These are phyloP conservation scores for Oncorhynchus mykiss DNA, from an alignment of 2,113 vertebrate genomes.

Conservation along the genomic window DNA sequence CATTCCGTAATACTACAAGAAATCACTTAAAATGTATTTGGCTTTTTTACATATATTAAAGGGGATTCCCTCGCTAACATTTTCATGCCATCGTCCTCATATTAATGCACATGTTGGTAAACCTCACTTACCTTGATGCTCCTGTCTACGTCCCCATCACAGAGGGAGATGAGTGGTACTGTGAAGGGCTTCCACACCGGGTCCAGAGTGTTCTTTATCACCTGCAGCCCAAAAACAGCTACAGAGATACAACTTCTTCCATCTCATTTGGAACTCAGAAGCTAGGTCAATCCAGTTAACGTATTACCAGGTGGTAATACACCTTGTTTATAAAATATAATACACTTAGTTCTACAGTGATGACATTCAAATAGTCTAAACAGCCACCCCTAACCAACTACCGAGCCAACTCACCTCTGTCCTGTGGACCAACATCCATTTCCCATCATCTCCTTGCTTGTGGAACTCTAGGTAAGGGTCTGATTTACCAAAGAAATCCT, in stretches of 20 bases:
- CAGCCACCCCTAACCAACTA: neutral
- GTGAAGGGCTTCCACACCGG: constrained; percentile 94
- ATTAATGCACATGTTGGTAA: too few relatives aligned
- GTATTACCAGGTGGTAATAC: too few relatives aligned
- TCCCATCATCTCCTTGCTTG: constrained; percentile 90
- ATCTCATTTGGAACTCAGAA: neutral
- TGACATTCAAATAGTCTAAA: too few relatives aligned
- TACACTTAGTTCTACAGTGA: too few relatives aligned
- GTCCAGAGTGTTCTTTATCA: constrained; percentile 97
- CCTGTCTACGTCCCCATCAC: constrained; percentile 91
- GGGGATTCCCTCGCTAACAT: neutral
- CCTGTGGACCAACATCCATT: constrained; percentile 98
- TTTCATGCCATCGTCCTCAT: too few relatives aligned
- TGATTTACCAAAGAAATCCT: constrained; percentile 99
- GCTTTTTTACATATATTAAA: neutral
- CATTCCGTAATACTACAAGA: too few relatives aligned
- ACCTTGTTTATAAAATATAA: too few relatives aligned
- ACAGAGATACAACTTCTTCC: too few relatives aligned
- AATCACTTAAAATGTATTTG: too few relatives aligned
- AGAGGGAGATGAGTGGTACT: constrained; percentile 91
- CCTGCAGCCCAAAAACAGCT: constrained; percentile 70
- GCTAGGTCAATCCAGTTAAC: too few relatives aligned
- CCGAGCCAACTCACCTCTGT: constrained; percentile 81
- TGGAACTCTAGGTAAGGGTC: constrained; percentile 97
- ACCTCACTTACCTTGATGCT: constrained; percentile 83